A percentile compares a stretch with the other conserved stretches of the same genome.
phyloP scores from a whole-genome alignment of 2,797 vertebrate genomes.

The Nannoperca obscura region DNA sequence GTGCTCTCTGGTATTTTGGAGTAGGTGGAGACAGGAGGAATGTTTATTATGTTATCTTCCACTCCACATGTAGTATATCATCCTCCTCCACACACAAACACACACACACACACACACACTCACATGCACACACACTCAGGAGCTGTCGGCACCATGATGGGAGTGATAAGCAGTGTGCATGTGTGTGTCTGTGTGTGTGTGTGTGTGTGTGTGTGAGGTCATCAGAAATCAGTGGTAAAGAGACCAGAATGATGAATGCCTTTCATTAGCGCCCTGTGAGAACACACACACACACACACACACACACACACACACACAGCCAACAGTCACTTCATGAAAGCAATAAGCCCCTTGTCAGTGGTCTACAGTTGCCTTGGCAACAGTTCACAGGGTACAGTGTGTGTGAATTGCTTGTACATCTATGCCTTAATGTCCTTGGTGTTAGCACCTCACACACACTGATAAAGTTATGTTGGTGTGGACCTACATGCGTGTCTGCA shows the following conservation, averaged over 20 bases:
- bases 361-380: slow-evolving; percentile 95
- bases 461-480: slow-evolving; percentile 58
- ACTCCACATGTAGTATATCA: slow-evolving; percentile 62
- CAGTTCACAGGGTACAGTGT: slow-evolving; percentile 90
- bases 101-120: slow-evolving; percentile 32
- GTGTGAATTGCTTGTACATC: slow-evolving; percentile 93
- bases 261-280: slow-evolving; percentile 75
- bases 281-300: slow-evolving; percentile 43
- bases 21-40: slow-evolving; percentile 67
- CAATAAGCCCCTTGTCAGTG: slow-evolving; percentile 91
- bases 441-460: slow-evolving; percentile 52
- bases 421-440: slow-evolving; percentile 92
- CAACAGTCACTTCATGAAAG: slow-evolving; percentile 92
- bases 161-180: slow-evolving; percentile 59
- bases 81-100: slow-evolving; percentile 75
- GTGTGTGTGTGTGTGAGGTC: slow-evolving; percentile 56
- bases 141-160: slow-evolving; percentile 59
- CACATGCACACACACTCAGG: slow-evolving; percentile 23
- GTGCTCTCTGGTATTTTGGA: slow-evolving; percentile 63
- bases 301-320: slow-evolving; percentile 58
- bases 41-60: slow-evolving; percentile 78
- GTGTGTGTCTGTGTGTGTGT: background rate
- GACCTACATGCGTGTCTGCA: slow-evolving; percentile 10
- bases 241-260: slow-evolving; percentile 84
- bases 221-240: slow-evolving; percentile 92